These are phyloP conservation scores for Bombus waltoni DNA, from an alignment of 1,140 invertebrate genomes.

Conservation along the genomic window DNA sequence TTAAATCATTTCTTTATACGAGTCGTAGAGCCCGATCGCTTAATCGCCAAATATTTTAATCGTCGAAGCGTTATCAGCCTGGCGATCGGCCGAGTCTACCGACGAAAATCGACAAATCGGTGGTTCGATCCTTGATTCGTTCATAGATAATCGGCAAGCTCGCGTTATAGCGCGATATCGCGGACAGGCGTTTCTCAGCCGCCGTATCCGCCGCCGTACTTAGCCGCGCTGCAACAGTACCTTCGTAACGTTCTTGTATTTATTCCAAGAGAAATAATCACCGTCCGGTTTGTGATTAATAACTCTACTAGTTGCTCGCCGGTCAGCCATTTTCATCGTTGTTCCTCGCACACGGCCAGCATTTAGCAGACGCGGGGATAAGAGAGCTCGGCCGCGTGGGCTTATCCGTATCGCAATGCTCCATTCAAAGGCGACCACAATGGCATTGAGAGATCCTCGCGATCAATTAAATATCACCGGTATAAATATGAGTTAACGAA, in stretches of 20 bases:
- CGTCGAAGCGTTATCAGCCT: no score
- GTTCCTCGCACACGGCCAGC: neutral
- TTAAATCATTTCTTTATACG: no score
- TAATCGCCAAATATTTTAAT: no score
- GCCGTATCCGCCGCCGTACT: neutral
- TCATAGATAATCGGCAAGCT: neutral
- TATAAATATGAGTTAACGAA: conserved; percentile 61
- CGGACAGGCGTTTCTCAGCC: neutral
- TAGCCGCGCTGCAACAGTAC: neutral
- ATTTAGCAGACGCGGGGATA: conserved; percentile 3
- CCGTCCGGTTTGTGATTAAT: conserved; percentile 48
- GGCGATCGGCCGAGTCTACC: no score
- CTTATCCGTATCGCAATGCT: conserved; percentile 29
- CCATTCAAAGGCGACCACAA: conserved; percentile 40
- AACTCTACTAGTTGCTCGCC: conserved; percentile 35
- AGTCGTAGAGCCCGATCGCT: no score
- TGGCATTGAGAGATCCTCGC: conserved; percentile 16
- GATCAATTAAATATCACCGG: conserved; percentile 47
- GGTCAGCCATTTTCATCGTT: conserved; percentile 43
- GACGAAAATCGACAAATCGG: no score
- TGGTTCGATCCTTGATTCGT: neutral
- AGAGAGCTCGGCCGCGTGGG: neutral
- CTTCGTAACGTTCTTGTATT: conserved; percentile 10
- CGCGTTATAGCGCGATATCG: neutral
- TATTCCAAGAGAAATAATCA: conserved; percentile 43